Conservation (phyloP, 2,888 invertebrate species). For the Acrocyrtus sp. region DNA sequence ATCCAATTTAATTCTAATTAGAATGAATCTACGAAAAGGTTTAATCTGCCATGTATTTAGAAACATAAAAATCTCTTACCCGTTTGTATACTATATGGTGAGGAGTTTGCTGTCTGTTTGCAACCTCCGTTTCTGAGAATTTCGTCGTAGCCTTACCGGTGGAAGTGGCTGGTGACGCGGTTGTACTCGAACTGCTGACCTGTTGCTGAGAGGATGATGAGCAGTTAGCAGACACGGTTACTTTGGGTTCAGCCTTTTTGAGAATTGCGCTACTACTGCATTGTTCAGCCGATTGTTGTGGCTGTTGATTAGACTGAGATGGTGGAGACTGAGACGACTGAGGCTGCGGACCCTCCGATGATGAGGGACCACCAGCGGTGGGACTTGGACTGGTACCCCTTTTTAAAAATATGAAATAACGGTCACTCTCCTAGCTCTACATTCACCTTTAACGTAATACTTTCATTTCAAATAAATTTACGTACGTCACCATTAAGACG, state of each 20-base stretch:
- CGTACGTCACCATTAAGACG: slow-evolving; percentile 48
- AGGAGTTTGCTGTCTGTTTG: slow-evolving; percentile 73
- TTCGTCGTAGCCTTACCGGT: slow-evolving; percentile 38
- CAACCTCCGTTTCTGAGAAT: slow-evolving; percentile 46
- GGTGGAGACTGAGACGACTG: slow-evolving; percentile 5
- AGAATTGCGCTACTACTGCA: slow-evolving; percentile 27
- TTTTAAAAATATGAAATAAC: background rate
- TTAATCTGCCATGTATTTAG: no score
- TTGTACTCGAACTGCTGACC: slow-evolving; percentile 29
- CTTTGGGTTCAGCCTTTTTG: slow-evolving; percentile 42
- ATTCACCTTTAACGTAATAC: background rate
- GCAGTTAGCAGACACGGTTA: slow-evolving; percentile 47
- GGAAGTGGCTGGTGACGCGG: slow-evolving; percentile 38
- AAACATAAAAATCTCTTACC: slow-evolving; percentile 69
- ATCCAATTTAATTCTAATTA: no score
- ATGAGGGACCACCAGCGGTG: slow-evolving; percentile 26
- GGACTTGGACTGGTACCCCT: slow-evolving; percentile 44
- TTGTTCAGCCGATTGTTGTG: slow-evolving; percentile 17
- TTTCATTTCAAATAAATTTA: background rate
- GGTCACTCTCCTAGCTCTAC: background rate
- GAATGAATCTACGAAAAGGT: no score
- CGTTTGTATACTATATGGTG: slow-evolving; percentile 90
- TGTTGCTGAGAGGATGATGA: slow-evolving; percentile 38
- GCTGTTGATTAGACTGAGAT: slow-evolving; percentile 21
- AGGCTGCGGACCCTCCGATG: slow-evolving; percentile 18